Percentiles rank a stretch among this genome's conserved stretches.
Conservation (phyloP, 1,140 invertebrate species). For the Neuroterus valhalla region DNA sequence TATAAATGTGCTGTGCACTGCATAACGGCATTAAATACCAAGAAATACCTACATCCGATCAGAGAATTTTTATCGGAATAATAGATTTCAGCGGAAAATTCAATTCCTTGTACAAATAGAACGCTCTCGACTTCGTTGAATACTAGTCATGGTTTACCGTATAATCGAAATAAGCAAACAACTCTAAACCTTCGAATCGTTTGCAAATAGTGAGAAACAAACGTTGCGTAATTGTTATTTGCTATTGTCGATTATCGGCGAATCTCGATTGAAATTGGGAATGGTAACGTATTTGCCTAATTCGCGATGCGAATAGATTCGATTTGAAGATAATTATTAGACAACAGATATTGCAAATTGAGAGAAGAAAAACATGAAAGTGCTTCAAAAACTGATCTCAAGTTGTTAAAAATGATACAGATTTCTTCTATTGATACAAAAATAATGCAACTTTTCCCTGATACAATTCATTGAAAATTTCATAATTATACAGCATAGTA, state of each 20-base stretch:
- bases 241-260: background rate
- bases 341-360: background rate
- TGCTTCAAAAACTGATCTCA: too few species aligned
- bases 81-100: too few species aligned
- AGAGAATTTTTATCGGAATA: background rate
- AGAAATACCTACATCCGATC: background rate
- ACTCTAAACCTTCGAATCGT: slow-evolving; percentile 2
- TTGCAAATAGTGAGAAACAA: slow-evolving; percentile 8
- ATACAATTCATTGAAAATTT: too few species aligned
- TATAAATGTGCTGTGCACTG: background rate
- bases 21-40: too few species aligned
- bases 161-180: slow-evolving; percentile 19
- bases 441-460: too few species aligned
- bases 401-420: too few species aligned
- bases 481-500: too few species aligned
- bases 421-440: too few species aligned
- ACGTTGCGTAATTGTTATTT: slow-evolving; percentile 19
- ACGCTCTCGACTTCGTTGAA: background rate
- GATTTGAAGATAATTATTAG: background rate
- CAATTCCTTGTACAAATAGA: background rate
- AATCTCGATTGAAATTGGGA: slow-evolving; percentile 8
- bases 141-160: background rate
- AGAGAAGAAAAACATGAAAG: too few species aligned
- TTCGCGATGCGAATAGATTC: background rate
- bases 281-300: background rate